Evolutionary conservation across 2,888 invertebrate species (phyloP), one percentile per base, ranked within the genome.

Genomic region (Cryptus viduatorius): DNA sequence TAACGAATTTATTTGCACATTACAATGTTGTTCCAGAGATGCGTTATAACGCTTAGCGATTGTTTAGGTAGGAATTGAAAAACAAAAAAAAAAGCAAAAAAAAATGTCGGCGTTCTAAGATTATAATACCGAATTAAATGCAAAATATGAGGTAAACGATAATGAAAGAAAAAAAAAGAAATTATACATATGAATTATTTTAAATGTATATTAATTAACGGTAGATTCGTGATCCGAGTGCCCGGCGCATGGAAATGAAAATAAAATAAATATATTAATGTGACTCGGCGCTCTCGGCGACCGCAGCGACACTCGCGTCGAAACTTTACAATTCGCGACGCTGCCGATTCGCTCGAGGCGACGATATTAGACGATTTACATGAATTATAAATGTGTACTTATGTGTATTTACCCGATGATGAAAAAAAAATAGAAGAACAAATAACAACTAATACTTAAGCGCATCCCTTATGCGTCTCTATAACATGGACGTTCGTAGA

Each of bases 371-470:
- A 65, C 82, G 81, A 78, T 81, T 87, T 79, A 88, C 86, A 82
- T 85, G 72, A 83, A 59, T 61, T 76, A 88, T 88, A 87, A 88
- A 87, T 89, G 89, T 90, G 90, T 90, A 90, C 90, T 90, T 90
- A 90, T 89, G 86, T 85, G 73, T 86, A 85, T 87, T 86, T 86
- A 69, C 68, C 73, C 65, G 59, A 87, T 85, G 59, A 69, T 65
- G 44, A 71, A 64, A 64, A 46, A n/a, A 50, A 69, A 71, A 53
- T 37, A 19, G 50, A 61, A 69, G 12, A 31, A 69, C 50, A 48
- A 67, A 65, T 29, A 12, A 37, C 37, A 59, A 61, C 48, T 73
- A 24, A 80, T 75, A 78, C 83, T 83, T 86, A 46, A 75, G 64
- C 87, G 85, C 79, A 85, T 85, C 85, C 83, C 24, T 24, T 56